Base-by-base conservation (phyloP, 2,888 invertebrate species). In the Drosophila quasianomalipes region DNA sequence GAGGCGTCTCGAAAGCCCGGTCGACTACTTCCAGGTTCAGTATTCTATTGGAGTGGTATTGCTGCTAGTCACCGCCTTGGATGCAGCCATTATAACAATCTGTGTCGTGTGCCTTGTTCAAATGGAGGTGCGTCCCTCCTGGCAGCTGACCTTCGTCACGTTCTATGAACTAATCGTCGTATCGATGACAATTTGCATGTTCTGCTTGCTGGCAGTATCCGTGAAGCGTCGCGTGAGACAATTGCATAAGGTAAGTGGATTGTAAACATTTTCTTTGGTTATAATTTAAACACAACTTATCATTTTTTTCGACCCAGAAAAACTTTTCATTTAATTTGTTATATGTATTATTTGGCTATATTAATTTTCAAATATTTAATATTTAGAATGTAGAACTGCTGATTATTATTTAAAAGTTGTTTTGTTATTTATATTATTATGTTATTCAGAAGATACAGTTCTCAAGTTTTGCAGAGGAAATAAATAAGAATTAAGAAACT, bases 181-280 rank as follows among this genome's bases (percentile, higher is more conserved):
- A 16, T 85, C 90, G 5, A 53, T 90, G 10, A 79, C 83, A 2
- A 76, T 84, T 14, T 68, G 52, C 31, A 64, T 88, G 65, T 84
- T 82, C 26, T 79, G 83, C 33, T 16, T 90, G 30, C 31, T 84
- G 22, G 55, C 71, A 0, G 22, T 61, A 5, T 73, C 90, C 16
- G 51, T 90, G 0, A 63, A 66, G 9, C 59, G 83, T 0, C 69
- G 83, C 1, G 9, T 88, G 0, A 3, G 1, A 0, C 61, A 49
- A 39, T 52, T 68, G 53, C 70, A 85, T 53, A 51, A 53, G 62
- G 81, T 77, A 10, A 62, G 65, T 63, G 14, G 35, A 35, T 35
- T 14, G 14, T 16, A 9, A 26, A 4, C 16, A 47, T 22, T 9
- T 9, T 4, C 9, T 16, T 22, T 47, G 2, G 0, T 7, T 7